A percentile compares a stretch with the other conserved stretches of the same genome.
Conservation (phyloP, 2,113 vertebrate species). For the Coreoperca whiteheadi region DNA sequence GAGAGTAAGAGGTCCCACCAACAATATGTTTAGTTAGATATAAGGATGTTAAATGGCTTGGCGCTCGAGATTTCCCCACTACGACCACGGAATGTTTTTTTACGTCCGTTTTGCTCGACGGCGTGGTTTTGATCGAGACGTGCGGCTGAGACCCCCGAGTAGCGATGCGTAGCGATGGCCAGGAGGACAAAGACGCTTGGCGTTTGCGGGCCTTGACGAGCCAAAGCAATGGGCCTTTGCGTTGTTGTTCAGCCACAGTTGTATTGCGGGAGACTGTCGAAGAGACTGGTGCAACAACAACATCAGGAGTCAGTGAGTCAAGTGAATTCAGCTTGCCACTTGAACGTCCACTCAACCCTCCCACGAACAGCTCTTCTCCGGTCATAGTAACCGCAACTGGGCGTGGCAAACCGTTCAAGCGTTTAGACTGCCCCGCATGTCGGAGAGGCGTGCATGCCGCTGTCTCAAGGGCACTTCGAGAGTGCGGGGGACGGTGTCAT, state of each 20-base stretch:
- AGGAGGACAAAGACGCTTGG: background rate
- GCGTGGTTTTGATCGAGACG: slow-evolving; percentile 1
- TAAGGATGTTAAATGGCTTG: slow-evolving; percentile 51
- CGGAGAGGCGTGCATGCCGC: too few relatives aligned
- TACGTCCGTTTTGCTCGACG: background rate
- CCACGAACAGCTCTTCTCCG: background rate
- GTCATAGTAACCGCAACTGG: background rate
- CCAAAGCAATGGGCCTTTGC: background rate
- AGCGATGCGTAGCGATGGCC: too few relatives aligned
- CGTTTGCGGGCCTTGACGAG: slow-evolving; percentile 3
- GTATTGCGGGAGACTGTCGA: background rate
- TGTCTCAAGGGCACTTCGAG: too few relatives aligned
- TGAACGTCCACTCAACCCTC: background rate
- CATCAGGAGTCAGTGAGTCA: background rate
- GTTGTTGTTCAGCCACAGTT: background rate
- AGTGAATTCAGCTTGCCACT: background rate
- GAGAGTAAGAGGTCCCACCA: slow-evolving; percentile 56
- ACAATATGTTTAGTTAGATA: slow-evolving; percentile 73
- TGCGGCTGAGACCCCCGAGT: background rate
- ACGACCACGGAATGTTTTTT: background rate
- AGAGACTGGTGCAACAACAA: background rate
- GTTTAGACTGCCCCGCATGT: background rate
- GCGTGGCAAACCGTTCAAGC: background rate
- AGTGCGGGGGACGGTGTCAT: too few relatives aligned
- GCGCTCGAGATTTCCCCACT: background rate